phyloP scores from a whole-genome alignment of 37 sponge, comb jelly and placozoan genomes.

The Mnemiopsis leidyi region DNA sequence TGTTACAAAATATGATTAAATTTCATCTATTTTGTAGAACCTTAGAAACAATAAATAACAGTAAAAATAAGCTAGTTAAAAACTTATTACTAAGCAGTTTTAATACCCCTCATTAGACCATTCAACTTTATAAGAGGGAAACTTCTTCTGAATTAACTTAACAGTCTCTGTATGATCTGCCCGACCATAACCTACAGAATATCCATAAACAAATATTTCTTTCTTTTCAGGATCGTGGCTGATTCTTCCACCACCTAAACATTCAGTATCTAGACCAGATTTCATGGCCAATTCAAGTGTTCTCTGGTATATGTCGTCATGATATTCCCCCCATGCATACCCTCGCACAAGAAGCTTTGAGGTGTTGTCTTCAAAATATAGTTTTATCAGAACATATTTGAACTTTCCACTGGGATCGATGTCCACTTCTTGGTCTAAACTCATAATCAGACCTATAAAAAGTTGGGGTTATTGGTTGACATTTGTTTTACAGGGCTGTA shows the following conservation, averaged over 20 bases:
- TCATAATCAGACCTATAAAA: neutral
- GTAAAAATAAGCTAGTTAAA: too few species aligned
- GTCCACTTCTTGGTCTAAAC: constrained; percentile 22
- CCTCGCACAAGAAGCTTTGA: constrained; percentile 64
- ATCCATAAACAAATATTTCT: constrained; percentile 67
- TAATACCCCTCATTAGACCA: constrained; percentile 68
- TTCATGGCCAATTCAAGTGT: neutral
- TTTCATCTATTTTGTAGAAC: too few species aligned
- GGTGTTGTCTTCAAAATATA: neutral
- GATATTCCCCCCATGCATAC: constrained; percentile 66
- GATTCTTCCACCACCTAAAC: constrained; percentile 67
- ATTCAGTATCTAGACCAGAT: constrained; percentile 52
- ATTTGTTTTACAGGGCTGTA: too few species aligned
- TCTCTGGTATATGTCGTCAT: constrained; percentile 66
- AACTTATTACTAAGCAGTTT: too few species aligned
- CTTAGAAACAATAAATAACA: too few species aligned
- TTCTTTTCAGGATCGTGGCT: constrained; percentile 59
- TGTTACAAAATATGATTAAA: too few species aligned
- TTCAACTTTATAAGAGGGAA: constrained; percentile 64
- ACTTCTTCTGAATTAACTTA: constrained; percentile 9
- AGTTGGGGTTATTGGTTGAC: too few species aligned
- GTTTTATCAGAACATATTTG: constrained; percentile 67
- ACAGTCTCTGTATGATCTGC: constrained; percentile 64
- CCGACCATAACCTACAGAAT: constrained; percentile 63
- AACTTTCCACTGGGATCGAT: constrained; percentile 55